Evolutionary conservation across 2,113 vertebrate species (phyloP).

Genomic region (Labrus mixtus): DNA sequence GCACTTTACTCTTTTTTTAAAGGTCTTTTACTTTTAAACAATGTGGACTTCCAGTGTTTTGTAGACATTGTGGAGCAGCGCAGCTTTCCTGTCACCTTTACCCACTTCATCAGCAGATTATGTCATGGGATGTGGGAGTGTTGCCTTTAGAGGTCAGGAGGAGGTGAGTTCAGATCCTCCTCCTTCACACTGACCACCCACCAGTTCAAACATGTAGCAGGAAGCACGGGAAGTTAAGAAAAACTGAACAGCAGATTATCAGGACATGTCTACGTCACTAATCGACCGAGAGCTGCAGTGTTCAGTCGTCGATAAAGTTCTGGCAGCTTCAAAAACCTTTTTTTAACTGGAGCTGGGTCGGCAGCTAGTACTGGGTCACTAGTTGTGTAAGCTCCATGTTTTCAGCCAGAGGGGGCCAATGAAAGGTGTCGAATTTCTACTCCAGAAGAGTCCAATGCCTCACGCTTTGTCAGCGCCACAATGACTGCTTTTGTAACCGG

Average conservation of each 20-base stretch:
- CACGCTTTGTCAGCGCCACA: slow-evolving; percentile 45
- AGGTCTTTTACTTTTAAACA: too few species aligned
- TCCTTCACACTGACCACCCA: neutral
- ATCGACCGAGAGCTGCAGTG: neutral
- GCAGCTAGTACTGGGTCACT: neutral
- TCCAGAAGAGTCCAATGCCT: slow-evolving; percentile 30
- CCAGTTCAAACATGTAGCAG: neutral
- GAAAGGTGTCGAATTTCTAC: slow-evolving; percentile 59
- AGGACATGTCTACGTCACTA: neutral
- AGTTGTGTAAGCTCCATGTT: slow-evolving; percentile 42
- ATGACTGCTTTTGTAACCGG: slow-evolving; percentile 19
- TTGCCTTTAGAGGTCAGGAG: neutral
- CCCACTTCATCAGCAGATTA: neutral
- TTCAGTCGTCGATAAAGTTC: neutral
- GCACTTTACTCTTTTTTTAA: too few species aligned
- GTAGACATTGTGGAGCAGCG: neutral
- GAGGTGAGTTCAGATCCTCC: neutral
- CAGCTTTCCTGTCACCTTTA: too few species aligned
- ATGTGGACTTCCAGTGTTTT: too few species aligned
- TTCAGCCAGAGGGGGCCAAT: slow-evolving; percentile 29
- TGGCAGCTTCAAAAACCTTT: neutral
- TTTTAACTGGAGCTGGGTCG: neutral
- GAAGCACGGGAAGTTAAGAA: neutral
- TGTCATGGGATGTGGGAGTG: neutral
- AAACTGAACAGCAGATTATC: neutral